Percentiles rank a stretch among this genome's conserved stretches.
Evolutionary conservation across 1,140 invertebrate genomes (phyloP).

Genomic region (Diabrotica virgifera): DNA sequence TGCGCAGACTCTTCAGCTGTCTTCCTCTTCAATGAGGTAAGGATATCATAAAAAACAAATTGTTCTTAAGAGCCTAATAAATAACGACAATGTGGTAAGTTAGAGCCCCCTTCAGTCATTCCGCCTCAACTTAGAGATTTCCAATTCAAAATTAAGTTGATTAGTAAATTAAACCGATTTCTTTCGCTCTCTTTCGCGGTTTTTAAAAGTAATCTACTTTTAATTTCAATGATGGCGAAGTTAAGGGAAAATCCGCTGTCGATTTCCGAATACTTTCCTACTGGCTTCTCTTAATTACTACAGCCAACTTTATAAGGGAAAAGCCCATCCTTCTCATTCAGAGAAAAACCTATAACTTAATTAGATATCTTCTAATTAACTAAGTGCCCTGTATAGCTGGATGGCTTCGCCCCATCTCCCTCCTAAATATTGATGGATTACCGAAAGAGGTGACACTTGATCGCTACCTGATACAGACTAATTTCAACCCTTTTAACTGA

Average conservation of each 20-base stretch:
- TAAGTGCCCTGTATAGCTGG: conserved; percentile 15
- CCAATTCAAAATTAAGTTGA: conserved; percentile 5
- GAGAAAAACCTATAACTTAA: conserved; percentile 25
- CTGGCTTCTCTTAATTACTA: conserved; percentile 17
- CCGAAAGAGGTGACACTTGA: conserved; percentile 15
- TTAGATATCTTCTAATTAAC: conserved; percentile 25
- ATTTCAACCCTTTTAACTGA: background rate
- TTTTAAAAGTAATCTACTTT: conserved; percentile 22
- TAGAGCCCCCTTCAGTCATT: background rate
- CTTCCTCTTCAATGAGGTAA: too few species aligned
- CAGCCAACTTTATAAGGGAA: conserved; percentile 17
- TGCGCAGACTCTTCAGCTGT: too few species aligned
- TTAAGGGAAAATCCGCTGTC: conserved; percentile 17
- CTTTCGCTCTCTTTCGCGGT: conserved; percentile 15
- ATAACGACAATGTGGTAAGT: too few species aligned
- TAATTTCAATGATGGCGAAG: conserved; percentile 20
- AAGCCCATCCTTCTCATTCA: conserved; percentile 20
- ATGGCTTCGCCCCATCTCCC: background rate
- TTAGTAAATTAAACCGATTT: conserved; percentile 17
- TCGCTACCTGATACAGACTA: background rate
- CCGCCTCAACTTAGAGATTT: background rate
- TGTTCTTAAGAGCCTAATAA: too few species aligned
- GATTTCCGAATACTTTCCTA: conserved; percentile 19
- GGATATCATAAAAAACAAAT: too few species aligned
- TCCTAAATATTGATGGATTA: conserved; percentile 21